Percentiles rank a stretch among this genome's conserved stretches.
Evolutionary conservation across 2,888 invertebrate species (phyloP).

Genomic region (Tipula unca): DNA sequence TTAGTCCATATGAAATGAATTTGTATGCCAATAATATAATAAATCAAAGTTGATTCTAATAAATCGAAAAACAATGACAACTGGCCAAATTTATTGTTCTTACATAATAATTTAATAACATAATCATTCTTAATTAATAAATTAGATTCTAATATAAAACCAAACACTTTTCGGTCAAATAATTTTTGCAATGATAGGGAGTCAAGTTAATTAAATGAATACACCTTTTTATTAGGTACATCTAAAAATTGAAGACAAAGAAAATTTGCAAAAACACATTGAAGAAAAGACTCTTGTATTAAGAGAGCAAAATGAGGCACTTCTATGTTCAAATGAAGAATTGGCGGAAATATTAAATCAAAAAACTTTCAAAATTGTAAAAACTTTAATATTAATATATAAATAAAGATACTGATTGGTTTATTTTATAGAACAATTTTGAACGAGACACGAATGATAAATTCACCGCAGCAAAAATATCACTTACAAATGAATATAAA

Average conservation of each 20-base stretch:
- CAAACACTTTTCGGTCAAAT: too few species aligned
- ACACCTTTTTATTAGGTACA: background rate
- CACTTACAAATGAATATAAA: background rate
- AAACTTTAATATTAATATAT: background rate
- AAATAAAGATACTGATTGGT: background rate
- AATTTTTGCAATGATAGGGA: too few species aligned
- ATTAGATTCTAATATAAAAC: too few species aligned
- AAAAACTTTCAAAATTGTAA: background rate
- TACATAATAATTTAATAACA: too few species aligned
- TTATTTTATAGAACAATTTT: background rate
- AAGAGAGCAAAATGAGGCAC: background rate
- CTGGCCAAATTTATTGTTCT: too few species aligned
- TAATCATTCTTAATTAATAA: too few species aligned
- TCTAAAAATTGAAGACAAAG: background rate
- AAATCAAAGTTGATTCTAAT: too few species aligned
- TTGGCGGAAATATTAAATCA: background rate
- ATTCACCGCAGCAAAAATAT: background rate
- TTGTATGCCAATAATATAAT: too few species aligned
- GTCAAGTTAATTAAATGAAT: too few species aligned
- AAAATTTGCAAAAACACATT: background rate
- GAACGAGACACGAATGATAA: background rate
- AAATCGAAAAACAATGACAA: too few species aligned
- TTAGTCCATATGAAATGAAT: too few species aligned
- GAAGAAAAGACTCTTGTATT: background rate
- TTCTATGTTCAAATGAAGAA: background rate